Evolutionary conservation across 2,113 vertebrate genomes (phyloP).

Genomic region (Cichladusa arquata): DNA sequence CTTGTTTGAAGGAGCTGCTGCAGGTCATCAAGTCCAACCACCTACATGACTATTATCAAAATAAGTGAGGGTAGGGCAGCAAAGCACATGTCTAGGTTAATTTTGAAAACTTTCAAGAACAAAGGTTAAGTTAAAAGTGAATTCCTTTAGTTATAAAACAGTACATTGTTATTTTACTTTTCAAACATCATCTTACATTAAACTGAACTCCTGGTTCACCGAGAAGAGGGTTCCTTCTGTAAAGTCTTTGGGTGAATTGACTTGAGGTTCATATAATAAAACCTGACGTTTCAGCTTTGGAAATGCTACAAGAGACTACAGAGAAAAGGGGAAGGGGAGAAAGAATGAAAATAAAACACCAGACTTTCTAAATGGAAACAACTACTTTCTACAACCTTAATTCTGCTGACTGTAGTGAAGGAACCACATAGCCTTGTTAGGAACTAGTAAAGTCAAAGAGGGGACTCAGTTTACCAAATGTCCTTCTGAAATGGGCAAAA

Average conservation of each 20-base stretch:
- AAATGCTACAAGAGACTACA: constrained; percentile 97
- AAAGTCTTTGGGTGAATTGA: constrained; percentile 98
- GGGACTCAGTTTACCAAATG: neutral
- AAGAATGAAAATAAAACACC: constrained; percentile 55
- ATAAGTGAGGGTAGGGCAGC: neutral
- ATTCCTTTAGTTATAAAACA: neutral
- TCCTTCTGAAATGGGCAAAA: neutral
- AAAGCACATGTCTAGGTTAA: neutral
- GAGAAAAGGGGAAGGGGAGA: constrained; percentile 19
- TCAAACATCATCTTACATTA: constrained; percentile 87
- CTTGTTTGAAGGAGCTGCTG: neutral
- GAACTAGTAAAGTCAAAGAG: neutral
- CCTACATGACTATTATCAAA: neutral
- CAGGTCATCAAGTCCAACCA: neutral
- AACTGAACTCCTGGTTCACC: constrained; percentile 98
- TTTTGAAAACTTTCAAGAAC: neutral
- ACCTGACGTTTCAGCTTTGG: constrained; percentile 99
- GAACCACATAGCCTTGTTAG: neutral
- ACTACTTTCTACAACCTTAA: neutral
- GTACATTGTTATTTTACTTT: constrained; percentile 19
- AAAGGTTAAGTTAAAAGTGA: neutral
- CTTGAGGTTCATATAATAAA: constrained; percentile 93
- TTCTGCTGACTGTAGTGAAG: neutral
- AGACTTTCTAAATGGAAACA: constrained; percentile 20
- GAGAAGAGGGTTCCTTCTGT: constrained; percentile 97